Base-by-base conservation (phyloP, 2,888 invertebrate species). In the Luperina testacea region DNA sequence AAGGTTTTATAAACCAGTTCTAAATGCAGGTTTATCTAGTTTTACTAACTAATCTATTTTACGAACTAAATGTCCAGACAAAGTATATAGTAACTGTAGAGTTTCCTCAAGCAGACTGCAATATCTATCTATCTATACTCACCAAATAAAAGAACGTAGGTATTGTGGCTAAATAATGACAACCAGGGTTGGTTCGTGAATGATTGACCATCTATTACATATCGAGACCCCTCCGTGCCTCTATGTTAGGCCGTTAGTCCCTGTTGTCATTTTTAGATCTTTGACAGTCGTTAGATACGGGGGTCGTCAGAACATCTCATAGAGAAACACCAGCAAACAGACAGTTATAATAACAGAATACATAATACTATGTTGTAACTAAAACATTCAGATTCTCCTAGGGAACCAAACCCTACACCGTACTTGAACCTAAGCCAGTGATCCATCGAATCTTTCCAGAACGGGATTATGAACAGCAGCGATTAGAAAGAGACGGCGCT, bases 401-500 rank as follows among this genome's bases (percentile, higher is more conserved):
- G 2, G 59, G 13, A 61, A 13, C 59, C n/a, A 59, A 59, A 13
- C 27, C 27, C 13, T 61, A 2, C 27, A 51, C 45, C 27, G 1
- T 20, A 51, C 11, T 17, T 32, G n/a, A 32, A n/a, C 8, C 5
- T 38, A n/a, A 51, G 42, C 1, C n/a, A 32, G 53, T 11, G 15
- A 3, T 15, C 20, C n/a, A 65, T 64, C 6, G 13, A 20, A 20
- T n/a, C 13, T 51, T 59, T n/a, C 27, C 48, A 53, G 57, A 77
- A 75, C 82, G 32, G 45, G 85, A 85, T 77, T 64, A 38, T 24
- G n/a, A 68, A 13, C n/a, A n/a, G 8, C 11, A 32, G n/a, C 42
- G 27, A 48, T 83, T 57, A 59, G 81, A 85, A 32, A 65, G 72
- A 61, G 82, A 77, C 2, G 45, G 38, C 7, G 69, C 63, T 82